Evolutionary conservation across 2,113 vertebrate genomes (phyloP), one percentile per base, ranked within the genome.

Genomic region (Taxidea taxus): DNA sequence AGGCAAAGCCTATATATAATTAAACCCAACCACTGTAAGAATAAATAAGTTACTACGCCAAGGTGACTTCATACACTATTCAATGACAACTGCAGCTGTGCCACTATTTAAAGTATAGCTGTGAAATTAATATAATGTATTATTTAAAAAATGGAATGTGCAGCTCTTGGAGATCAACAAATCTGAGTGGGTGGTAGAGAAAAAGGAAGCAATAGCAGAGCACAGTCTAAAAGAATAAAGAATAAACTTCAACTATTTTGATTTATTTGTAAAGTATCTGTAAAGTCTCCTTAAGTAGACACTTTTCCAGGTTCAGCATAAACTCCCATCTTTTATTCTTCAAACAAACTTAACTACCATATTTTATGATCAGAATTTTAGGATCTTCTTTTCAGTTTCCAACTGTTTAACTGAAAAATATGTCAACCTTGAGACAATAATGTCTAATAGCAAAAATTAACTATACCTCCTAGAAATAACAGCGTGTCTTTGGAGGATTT

Each of bases 81-180:
- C 94, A 94, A 95, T 85, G 87, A 96, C 95, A 97, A 96, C 68
- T 88, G 81, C 88, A 97, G 91, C 85, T 94, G 91, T 85, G 68
- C 31, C 64, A 87, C 87, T 97, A 94, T 95, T 92, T 94, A 96
- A 96, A 95, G 91, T 87, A 15, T 74, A 91, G 34, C 51, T 95
- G 81, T 85, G 70, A 96, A 96, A 97, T 97, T 95, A 97, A 98
- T 96, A 96, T 94, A 90, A 90, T 81, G 4, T 56, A 70, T 96
- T 95, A 78, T 89, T 89, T 80, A 72, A 87, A 94, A 97, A 96
- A 49, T 88, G 31, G 56, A 96, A 77, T 78, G 85, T 92, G 54
- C 25, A 44, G 37, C 29, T 97, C 23, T 58, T 90, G 11, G 25
- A 89, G 68, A 94, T 87, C 25, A 87, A 88, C 94, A 96, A 94